These are phyloP conservation scores for Hycleus phaleratus DNA, from an alignment of 1,140 invertebrate genomes.

Conservation along the genomic window DNA sequence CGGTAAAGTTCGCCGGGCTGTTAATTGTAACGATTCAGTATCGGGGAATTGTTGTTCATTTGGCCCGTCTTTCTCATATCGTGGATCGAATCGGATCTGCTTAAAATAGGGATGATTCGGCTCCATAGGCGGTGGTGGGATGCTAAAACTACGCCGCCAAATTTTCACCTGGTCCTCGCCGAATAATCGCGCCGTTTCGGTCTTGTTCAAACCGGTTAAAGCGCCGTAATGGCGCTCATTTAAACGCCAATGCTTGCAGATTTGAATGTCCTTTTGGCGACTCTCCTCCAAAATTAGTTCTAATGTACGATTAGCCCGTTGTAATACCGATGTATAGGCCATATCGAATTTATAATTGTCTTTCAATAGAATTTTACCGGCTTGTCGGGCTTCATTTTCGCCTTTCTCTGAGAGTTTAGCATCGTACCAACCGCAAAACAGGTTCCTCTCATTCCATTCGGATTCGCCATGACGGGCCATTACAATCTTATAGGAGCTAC, in stretches of 20 bases:
- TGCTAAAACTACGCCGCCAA: slow-evolving; percentile 62
- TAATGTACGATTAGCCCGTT: slow-evolving; percentile 56
- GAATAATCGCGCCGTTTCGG: slow-evolving; percentile 59
- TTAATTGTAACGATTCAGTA: slow-evolving; percentile 61
- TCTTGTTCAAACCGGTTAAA: slow-evolving; percentile 63
- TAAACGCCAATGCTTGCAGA: slow-evolving; percentile 56
- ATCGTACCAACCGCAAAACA: slow-evolving; percentile 68
- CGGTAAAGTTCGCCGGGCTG: slow-evolving; percentile 52
- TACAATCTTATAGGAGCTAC: slow-evolving; percentile 1
- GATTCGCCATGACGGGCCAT: slow-evolving; percentile 68
- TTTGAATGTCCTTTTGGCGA: slow-evolving; percentile 49
- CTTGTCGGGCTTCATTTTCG: slow-evolving; percentile 55
- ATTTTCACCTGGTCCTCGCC: slow-evolving; percentile 58
- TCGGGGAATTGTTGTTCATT: slow-evolving; percentile 49
- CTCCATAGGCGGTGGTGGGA: slow-evolving; percentile 55
- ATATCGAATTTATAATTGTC: slow-evolving; percentile 60
- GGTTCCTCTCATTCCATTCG: slow-evolving; percentile 63
- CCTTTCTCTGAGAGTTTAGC: slow-evolving; percentile 50
- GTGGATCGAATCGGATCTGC: slow-evolving; percentile 46
- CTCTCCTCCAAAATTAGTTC: slow-evolving; percentile 53
- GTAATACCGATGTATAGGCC: slow-evolving; percentile 59
- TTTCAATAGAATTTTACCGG: slow-evolving; percentile 62
- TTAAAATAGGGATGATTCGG: slow-evolving; percentile 48
- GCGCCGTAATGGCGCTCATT: slow-evolving; percentile 70
- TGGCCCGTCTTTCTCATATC: slow-evolving; percentile 40